Base-by-base conservation (phyloP, 2,113 vertebrate species). In the Pholis gunnellus region DNA sequence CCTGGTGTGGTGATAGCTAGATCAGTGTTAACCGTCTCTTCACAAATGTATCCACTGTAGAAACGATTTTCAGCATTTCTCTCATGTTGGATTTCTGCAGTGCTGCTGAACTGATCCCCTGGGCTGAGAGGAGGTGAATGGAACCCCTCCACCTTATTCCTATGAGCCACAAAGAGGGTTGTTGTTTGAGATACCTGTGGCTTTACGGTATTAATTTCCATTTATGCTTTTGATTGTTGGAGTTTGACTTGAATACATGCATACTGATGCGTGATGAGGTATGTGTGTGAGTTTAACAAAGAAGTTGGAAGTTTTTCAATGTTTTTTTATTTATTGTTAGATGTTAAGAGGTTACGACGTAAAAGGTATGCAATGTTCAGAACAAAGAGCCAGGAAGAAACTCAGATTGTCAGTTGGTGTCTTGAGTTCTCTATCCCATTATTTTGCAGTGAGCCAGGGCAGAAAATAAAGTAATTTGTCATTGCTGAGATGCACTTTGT, bases 401-500 rank as follows among this genome's bases (percentile, higher is more conserved):
- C 68, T 70, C 61, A 75, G 69, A 75, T 79, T 81, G 66, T 88
- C 68, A 69, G 9, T 5, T 36, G 17, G 52, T 80, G 75, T 82
- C 34, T 78, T 1, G 1, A 61, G 40, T 81, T 86, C 25, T 69
- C 44, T 69, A 38, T 56, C 20, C 44, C 7, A 13, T 77, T 67
- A 63, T 82, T 75, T 74, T 72, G 71, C 44, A 59, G 36, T 44
- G 42, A 69, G 63, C 82, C 29, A 20, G 61, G 44, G 63, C n/a
- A 59, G 48, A 73, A 82, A 78, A 66, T 76, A 42, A 68, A 69
- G 54, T 64, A 4, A 72, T 59, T 77, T 82, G 15, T 84, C 42
- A 59, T 78, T 50, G 48, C 54, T 54, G 67, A 81, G 61, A 64
- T 75, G 78, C 38, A 54, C 34, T 85, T 83, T 84, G 25, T 65